These are phyloP conservation scores for Lathronympha strigana DNA, from an alignment of 2,888 invertebrate genomes.

Conservation along the genomic window DNA sequence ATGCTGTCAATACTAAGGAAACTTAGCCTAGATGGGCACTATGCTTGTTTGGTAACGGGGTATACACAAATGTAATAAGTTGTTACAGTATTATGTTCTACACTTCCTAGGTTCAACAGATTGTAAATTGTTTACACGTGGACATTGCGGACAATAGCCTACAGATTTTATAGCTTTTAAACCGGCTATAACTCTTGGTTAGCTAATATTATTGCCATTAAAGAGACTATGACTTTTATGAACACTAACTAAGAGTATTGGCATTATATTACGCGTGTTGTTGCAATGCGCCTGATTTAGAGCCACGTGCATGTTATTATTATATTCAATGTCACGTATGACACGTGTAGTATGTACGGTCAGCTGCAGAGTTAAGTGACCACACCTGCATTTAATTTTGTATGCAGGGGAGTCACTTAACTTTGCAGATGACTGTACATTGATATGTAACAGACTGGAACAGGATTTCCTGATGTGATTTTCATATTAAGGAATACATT, in stretches of 20 bases:
- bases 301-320: constrained; percentile 13
- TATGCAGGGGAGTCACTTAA: too few species aligned
- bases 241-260: neutral
- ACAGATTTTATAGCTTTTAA: neutral
- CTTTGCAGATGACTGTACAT: too few species aligned
- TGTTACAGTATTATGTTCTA: too few species aligned
- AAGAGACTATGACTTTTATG: neutral
- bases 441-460: too few species aligned
- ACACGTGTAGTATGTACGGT: constrained; percentile 14
- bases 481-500: too few species aligned
- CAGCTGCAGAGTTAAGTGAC: neutral
- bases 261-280: neutral
- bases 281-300: constrained; percentile 20
- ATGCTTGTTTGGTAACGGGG: too few species aligned
- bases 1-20: too few species aligned
- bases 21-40: too few species aligned
- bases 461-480: too few species aligned
- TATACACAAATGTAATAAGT: too few species aligned
- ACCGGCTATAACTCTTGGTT: neutral
- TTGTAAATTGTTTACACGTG: neutral
- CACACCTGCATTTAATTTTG: too few species aligned
- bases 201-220: neutral
- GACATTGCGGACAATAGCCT: neutral
- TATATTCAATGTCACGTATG: constrained; percentile 24
- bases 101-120: too few species aligned